Conservation (phyloP, 2,797 vertebrate species). For the Thalassophryne amazonica region DNA sequence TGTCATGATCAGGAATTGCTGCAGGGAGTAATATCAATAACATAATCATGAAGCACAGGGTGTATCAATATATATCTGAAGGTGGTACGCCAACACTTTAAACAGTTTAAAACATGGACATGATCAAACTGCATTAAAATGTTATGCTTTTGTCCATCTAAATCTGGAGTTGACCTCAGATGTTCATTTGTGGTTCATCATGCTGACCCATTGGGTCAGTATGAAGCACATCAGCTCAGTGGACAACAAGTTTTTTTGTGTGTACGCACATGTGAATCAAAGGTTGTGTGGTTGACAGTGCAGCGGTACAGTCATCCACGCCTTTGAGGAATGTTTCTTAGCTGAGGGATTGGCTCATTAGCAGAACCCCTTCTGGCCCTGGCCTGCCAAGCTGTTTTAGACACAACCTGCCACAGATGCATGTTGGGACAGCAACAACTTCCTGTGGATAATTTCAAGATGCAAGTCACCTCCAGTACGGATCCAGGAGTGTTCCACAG, state of each 20-base stretch:
- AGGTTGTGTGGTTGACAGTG: conserved; percentile 56
- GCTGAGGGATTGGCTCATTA: conserved; percentile 85
- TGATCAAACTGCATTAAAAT: conserved; percentile 1
- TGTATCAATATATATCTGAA: too few species aligned
- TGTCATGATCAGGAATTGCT: conserved; percentile 78
- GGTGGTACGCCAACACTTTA: not conserved
- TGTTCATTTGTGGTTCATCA: conserved; percentile 50
- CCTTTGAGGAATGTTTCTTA: conserved; percentile 81
- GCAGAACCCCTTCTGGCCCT: conserved; percentile 77
- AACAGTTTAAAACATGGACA: not conserved
- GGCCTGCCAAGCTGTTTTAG: conserved; percentile 85
- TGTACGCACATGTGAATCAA: conserved; percentile 60
- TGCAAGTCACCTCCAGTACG: conserved; percentile 40
- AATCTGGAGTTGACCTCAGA: conserved; percentile 36
- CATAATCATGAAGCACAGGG: too few species aligned
- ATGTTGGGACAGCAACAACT: conserved; percentile 62
- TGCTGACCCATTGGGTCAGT: conserved; percentile 47
- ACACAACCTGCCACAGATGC: conserved; percentile 78
- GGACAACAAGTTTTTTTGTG: conserved; percentile 33
- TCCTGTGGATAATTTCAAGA: conserved; percentile 62
- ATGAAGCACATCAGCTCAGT: conserved; percentile 51
- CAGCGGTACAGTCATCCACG: conserved; percentile 77
- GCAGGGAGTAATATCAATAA: conserved; percentile 28
- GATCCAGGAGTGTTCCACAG: too few species aligned
- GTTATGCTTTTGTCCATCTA: not conserved